Percentiles rank a stretch among this genome's conserved stretches.
Conservation (phyloP, 1,140 invertebrate genomes). For the Ctenoplectra terminalis region DNA sequence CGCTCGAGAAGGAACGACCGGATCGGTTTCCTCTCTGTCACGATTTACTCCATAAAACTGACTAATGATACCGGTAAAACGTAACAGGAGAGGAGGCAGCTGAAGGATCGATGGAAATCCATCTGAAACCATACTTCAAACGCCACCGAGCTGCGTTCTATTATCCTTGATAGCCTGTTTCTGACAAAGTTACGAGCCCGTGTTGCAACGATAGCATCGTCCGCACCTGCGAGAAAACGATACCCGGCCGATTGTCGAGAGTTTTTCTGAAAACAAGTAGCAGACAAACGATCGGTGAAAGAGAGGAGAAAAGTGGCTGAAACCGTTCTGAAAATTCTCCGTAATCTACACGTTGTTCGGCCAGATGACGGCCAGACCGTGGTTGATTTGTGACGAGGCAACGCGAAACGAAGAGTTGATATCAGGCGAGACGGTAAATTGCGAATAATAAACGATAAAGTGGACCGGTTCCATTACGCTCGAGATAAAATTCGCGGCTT, state of each 20-base stretch:
- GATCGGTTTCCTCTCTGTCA: not conserved
- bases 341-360: not conserved
- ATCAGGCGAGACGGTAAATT: not conserved
- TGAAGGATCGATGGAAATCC: slow-evolving; percentile 17
- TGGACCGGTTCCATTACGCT: slow-evolving; percentile 15
- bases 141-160: not conserved
- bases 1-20: not conserved
- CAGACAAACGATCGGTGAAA: no score
- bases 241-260: not conserved
- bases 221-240: not conserved
- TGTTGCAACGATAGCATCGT: not conserved
- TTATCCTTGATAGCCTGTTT: slow-evolving; percentile 1
- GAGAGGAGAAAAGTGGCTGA: no score
- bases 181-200: not conserved
- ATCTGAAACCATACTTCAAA: not conserved
- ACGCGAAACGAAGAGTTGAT: not conserved
- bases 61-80: slow-evolving; percentile 23
- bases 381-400: not conserved
- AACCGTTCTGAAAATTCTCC: not conserved
- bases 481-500: not conserved
- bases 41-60: slow-evolving; percentile 15
- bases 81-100: not conserved
- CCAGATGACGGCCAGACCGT: not conserved
- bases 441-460: slow-evolving; percentile 11
- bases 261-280: no score